phyloP scores from a whole-genome alignment of 2,888 invertebrate genomes.

The Drosophila barbarae region DNA sequence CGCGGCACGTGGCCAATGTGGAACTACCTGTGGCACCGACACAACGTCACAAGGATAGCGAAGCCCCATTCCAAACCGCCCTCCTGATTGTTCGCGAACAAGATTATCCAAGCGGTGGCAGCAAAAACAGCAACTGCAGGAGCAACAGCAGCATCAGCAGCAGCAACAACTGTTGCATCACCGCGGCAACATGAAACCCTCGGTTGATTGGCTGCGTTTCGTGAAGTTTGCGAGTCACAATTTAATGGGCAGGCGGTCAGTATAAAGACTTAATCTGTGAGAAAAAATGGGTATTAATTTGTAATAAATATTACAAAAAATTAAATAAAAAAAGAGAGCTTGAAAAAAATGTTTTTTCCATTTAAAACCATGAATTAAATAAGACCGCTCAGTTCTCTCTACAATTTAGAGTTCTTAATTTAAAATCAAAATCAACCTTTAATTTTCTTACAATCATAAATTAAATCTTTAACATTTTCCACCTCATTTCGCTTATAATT shows the following conservation, averaged over 20 bases:
- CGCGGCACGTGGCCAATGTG: conserved; percentile 35
- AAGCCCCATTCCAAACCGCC: background rate
- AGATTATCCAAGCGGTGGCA: conserved; percentile 23
- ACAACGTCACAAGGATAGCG: conserved; percentile 16
- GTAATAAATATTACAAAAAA: background rate
- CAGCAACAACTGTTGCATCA: conserved; percentile 33
- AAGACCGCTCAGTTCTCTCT: background rate
- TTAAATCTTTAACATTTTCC: background rate
- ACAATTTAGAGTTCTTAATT: background rate
- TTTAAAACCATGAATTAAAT: background rate
- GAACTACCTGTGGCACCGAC: conserved; percentile 34
- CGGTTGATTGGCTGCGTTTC: conserved; percentile 13
- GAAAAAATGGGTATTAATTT: background rate
- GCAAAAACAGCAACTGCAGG: conserved; percentile 14
- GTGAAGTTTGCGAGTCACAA: background rate
- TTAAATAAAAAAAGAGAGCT: background rate
- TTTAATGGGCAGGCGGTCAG: conserved; percentile 3
- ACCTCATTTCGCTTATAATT: background rate
- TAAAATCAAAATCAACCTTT: background rate
- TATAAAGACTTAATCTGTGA: background rate
- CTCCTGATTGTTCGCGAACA: conserved; percentile 13
- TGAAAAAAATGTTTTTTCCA: background rate
- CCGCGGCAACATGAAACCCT: conserved; percentile 11
- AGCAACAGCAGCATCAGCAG: conserved; percentile 8
- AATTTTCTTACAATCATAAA: background rate